These are phyloP conservation scores for Parnassius glacialis DNA, from an alignment of 2,888 invertebrate species.

Conservation along the genomic window DNA sequence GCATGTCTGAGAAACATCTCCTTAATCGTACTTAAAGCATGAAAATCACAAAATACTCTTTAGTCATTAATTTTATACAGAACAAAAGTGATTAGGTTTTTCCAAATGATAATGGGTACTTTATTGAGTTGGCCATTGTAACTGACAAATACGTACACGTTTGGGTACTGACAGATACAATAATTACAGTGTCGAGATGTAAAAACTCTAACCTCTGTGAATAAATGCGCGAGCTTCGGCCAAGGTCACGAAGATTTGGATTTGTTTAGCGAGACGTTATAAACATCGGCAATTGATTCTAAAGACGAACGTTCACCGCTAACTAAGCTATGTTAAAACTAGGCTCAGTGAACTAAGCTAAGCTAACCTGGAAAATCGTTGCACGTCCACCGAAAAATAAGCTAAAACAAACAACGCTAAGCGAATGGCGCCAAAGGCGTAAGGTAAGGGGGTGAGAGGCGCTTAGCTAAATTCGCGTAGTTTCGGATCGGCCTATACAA, in stretches of 20 bases:
- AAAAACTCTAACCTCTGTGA: slow-evolving; percentile 35
- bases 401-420: no score
- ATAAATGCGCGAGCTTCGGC: slow-evolving; percentile 39
- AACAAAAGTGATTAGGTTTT: slow-evolving; percentile 18
- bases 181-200: slow-evolving; percentile 36
- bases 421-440: no score
- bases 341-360: no score
- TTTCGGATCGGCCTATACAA: no score
- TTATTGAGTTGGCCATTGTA: slow-evolving; percentile 9
- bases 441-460: no score
- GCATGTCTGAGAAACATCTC: not conserved
- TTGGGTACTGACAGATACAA: slow-evolving; percentile 23
- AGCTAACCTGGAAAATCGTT: no score
- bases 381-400: no score
- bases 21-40: not conserved
- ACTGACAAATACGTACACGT: slow-evolving; percentile 4
- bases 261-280: slow-evolving; percentile 9
- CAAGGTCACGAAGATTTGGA: slow-evolving; percentile 42
- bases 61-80: slow-evolving; percentile 1
- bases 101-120: slow-evolving; percentile 13
- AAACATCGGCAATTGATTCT: no score
- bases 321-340: no score
- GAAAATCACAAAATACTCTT: not conserved
- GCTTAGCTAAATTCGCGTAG: no score
- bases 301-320: no score